Evolutionary conservation across 2,797 vertebrate species (phyloP), one percentile per base, ranked within the genome.

Genomic region (Discoglossus pictus): DNA sequence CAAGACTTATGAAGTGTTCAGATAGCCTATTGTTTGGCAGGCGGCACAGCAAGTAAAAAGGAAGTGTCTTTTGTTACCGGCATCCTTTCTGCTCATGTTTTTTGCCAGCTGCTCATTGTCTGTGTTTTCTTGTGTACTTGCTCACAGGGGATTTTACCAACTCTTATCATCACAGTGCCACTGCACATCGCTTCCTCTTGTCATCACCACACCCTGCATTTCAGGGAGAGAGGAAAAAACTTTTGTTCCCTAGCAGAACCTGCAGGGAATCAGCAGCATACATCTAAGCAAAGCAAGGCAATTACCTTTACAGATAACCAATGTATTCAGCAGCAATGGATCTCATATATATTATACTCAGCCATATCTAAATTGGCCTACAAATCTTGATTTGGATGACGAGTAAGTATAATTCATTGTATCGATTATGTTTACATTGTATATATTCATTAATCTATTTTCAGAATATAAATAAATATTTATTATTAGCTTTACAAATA

Each of bases 41-140:
- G 78, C 78, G 79, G 78, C 76, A 73, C 76, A 76, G 77, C 79
- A 83, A 77, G 78, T 80, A 68, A 81, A 84, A 72, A 82, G 78
- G 79, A 82, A 83, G 62, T 71, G 72, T 84, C 77, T 84, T 83
- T 86, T 84, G 78, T 86, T 83, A 79, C 73, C 79, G 78, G 82
- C 79, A 80, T 84, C 80, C 79, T 82, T 85, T 87, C 76, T 82
- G 76, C 68, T 82, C 79, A 65, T 82, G 71, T 77, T 83, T 82
- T 85, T 82, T 78, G 73, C 73, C 81, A 79, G 77, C 78, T 82
- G 65, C 69, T 83, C 68, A 76, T 81, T 81, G 74, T 84, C 74
- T 82, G 1, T 73, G 36, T 74, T 79, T 85, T 78, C 76, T 81
- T 82, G 64, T 81, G 69, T 75, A 78, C 73, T 80, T 35, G 79